Base-by-base conservation (phyloP, 2,113 vertebrate genomes). In the Eptesicus fuscus region DNA sequence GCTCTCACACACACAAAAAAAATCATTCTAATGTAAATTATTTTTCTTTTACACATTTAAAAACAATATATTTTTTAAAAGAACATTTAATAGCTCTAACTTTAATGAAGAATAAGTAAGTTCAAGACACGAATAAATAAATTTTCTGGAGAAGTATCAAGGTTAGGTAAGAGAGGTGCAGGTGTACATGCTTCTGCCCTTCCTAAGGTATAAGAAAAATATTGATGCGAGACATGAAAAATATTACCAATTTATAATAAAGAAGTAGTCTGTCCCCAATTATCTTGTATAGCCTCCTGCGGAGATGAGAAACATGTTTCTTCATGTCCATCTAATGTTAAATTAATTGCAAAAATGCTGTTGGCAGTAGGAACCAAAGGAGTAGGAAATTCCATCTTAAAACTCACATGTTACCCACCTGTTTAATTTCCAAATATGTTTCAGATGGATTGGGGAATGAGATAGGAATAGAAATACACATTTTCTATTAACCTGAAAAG, bases 391-490 rank as follows among this genome's bases (percentile, higher is more conserved):
- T 96, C 79, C 79, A 96, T 80, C 35, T n/a, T 53, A 74, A 95
- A 95, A 88, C 79, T 93, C 97, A 97, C 79, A 89, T 96, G 92
- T 90, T 94, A 25, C 84, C 84, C 88, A 97, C 74, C 92, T 96
- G 95, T 65, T 91, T 83, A 91, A 86, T 86, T 93, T 83, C 73
- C 63, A 96, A 93, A 95, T 80, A 89, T 70, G 93, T 94, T 95
- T 94, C 94, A 96, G 83, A 90, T 96, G 79, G 56, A 63, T 91
- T 94, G 42, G 49, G 83, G 13, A 79, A 91, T 76, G n/a, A 91
- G 74, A 91, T 86, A 92, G 70, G 56, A 96, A 86, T 49, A 73
- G 61, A 47, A 96, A 93, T 37, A 82, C 35, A 79, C 56, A 73
- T 79, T 79, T 76, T 90, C 47, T 90, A 83, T 71, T 78, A 53